A percentile compares a stretch with the other conserved stretches of the same genome.
These are phyloP conservation scores for Phalloptychus januarius DNA, from an alignment of 2,797 vertebrate genomes.

Conservation along the genomic window DNA sequence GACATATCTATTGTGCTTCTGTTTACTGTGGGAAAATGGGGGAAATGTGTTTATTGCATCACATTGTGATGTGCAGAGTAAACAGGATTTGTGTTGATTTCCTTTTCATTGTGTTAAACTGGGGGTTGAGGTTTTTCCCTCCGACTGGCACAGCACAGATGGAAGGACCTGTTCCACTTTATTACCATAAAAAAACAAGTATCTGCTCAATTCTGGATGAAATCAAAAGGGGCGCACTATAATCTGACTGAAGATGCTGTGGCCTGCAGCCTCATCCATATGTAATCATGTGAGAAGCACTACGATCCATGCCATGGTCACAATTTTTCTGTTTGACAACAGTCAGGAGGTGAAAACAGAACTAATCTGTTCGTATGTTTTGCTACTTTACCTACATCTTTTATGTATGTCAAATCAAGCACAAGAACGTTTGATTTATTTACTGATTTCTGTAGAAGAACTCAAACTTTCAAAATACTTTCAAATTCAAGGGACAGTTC, in stretches of 20 bases:
- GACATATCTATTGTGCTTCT: slow-evolving; percentile 52
- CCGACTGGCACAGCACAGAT: slow-evolving; percentile 50
- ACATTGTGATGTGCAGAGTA: slow-evolving; percentile 82
- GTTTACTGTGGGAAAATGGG: slow-evolving; percentile 55
- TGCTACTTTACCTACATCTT: background rate
- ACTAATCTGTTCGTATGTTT: background rate
- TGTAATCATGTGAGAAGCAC: background rate
- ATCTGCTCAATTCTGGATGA: slow-evolving; percentile 42
- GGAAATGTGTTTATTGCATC: slow-evolving; percentile 85
- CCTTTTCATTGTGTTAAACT: slow-evolving; percentile 84
- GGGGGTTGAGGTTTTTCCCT: slow-evolving; percentile 43
- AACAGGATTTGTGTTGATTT: slow-evolving; percentile 89
- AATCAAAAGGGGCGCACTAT: slow-evolving; percentile 7
- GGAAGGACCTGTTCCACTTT: slow-evolving; percentile 59
- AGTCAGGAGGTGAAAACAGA: background rate
- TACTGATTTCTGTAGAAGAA: background rate
- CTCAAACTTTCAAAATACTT: background rate
- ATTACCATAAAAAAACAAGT: slow-evolving; percentile 47
- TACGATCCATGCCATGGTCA: background rate
- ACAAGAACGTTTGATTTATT: background rate
- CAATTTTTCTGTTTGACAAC: background rate
- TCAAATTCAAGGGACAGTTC: background rate
- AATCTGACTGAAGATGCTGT: slow-evolving; percentile 22
- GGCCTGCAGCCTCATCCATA: background rate
- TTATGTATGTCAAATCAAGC: background rate